Evolutionary conservation across 1,140 invertebrate species (phyloP), one percentile per base, ranked within the genome.

Genomic region (Pseudomyrmex flavicornis): DNA sequence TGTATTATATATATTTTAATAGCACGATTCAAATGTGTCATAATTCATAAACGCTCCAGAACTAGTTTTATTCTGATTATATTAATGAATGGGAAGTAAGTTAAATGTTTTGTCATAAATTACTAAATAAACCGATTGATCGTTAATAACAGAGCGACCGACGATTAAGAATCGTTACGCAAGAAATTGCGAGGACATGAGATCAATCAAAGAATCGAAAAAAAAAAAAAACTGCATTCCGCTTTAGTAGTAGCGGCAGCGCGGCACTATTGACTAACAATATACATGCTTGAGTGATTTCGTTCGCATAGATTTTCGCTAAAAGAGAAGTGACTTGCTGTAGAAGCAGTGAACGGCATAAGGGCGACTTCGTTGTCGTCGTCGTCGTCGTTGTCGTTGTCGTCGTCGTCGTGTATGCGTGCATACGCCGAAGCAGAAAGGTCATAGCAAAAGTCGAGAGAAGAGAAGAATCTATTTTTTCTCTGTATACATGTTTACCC

Each of bases 211-310:
- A 9, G 17, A 8, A 20, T 54, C 17, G 12, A 69, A 58, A 52
- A 35, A 84, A 54, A 54, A 15, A 13, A n/a, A 54, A 50, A 22
- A 15, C 54, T 61, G 58, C 83, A 88, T 88, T 88, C 77, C 86
- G 76, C 22, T 58, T 83, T 80, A n/a, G 22, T 26, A 35, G 17
- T 35, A 61, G 48, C 56, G 48, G n/a, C 26, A 17, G 61, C 66
- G 35, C 15, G 5, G 5, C 26, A 10, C 26, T 46, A 65, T 72
- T 86, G 85, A 83, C 73, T 86, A 89, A 91, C 90, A 91, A 89
- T 91, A 66, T 88, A 65, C 87, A 90, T 90, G 90, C 83, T 89
- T 70, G 73, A 86, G 52, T 91, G 85, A 83, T 91, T 90, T 90
- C 56, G 58, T 52, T 85, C 86, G 84, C 15, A 48, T 26, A 52